Evolutionary conservation across 1,140 invertebrate genomes (phyloP), one percentile per base, ranked within the genome.

Genomic region (Pseudomyrmex gracilis): DNA sequence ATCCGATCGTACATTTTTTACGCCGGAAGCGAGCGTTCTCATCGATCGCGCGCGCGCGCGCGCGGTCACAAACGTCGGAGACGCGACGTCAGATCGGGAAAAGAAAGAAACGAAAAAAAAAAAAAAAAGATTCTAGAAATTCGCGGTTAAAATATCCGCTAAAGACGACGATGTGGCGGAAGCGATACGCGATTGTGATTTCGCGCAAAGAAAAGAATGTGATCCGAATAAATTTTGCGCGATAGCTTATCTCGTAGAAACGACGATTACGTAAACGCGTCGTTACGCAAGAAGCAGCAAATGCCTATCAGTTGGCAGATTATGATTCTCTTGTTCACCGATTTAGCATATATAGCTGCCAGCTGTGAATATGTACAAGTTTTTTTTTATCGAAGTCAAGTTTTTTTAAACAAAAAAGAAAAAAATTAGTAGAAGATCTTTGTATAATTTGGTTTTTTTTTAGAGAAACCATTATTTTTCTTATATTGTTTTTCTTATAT

Each of bases 181-280:
- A 76, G 22, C 55, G 55, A 13, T 68, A 67, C 83, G 70, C 77
- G 84, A 73, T 82, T 60, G 15, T 12, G 51, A 83, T 74, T 82
- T 83, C 60, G 9, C 9, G 49, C 53, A 15, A 43, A 13, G 12
- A 9, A 22, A 60, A n/a, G 34, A 74, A 34, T 34, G 82, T 47
- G 82, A 83, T 83, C 73, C 58, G 73, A 83, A 83, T 78, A 68
- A 78, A 58, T 78, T 68, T 34, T 24, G n/a, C 8, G 60, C 43
- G 73, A 77, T 66, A 49, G 73, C 43, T 86, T 86, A 85, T 61
- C 51, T 15, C n/a, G n/a, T n/a, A 66, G 10, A 80, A 66, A 61
- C 51, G 53, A 20, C 51, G 85, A 58, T 78, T 70, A 80, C 45
- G 67, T 67, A 67, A 86, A 85, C 55, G 61, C 34, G n/a, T 47